Evolutionary conservation across 1,140 invertebrate genomes (phyloP).

Genomic region (Homalodisca vitripennis): DNA sequence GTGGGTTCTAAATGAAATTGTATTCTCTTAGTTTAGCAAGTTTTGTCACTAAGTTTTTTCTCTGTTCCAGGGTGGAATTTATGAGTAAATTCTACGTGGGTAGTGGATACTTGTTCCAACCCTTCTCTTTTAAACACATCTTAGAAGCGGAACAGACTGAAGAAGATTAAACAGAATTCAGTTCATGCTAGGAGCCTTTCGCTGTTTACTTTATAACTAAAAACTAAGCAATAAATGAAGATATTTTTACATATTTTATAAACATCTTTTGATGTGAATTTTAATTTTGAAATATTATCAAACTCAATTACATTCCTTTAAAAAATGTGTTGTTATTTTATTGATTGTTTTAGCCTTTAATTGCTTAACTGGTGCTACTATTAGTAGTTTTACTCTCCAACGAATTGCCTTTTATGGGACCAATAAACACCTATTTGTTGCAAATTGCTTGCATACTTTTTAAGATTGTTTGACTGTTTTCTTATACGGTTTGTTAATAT

Average conservation of each 20-base stretch:
- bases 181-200: background rate
- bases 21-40: too few relatives aligned
- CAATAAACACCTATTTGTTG: too few relatives aligned
- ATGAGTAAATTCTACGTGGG: constrained; percentile 95
- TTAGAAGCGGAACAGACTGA: constrained; percentile 59
- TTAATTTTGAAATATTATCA: background rate
- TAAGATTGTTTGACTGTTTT: background rate
- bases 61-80: constrained; percentile 63
- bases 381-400: background rate
- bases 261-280: background rate
- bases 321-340: background rate
- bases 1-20: too few relatives aligned
- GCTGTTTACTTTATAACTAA: background rate
- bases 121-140: constrained; percentile 90
- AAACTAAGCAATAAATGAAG: constrained; percentile 12
- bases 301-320: constrained; percentile 7
- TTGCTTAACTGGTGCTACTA: background rate
- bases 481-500: background rate
- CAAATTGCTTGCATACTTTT: background rate
- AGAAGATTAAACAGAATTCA: constrained; percentile 31
- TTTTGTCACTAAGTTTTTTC: constrained; percentile 36
- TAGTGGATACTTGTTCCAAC: constrained; percentile 83
- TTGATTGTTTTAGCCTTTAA: background rate
- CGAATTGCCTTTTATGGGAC: constrained; percentile 7
- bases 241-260: constrained; percentile 4